These are phyloP conservation scores for Enteromius mattozi DNA, from an alignment of 2,797 vertebrate genomes.

Conservation along the genomic window DNA sequence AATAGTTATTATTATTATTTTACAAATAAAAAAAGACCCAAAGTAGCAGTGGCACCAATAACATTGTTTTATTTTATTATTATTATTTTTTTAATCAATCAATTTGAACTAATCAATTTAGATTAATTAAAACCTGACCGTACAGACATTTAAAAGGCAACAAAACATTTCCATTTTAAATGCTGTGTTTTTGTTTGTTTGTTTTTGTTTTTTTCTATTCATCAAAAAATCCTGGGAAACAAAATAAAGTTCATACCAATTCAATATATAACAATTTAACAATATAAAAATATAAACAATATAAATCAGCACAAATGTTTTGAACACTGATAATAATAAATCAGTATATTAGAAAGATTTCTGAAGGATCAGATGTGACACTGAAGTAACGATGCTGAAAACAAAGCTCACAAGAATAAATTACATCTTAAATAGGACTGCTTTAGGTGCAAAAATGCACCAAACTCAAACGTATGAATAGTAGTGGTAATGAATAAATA, in stretches of 20 bases:
- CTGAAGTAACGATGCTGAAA: not conserved
- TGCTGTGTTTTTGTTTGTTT: not conserved
- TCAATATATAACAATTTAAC: too few species aligned
- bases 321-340: not conserved
- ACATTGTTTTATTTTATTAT: too few species aligned
- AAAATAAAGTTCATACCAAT: too few species aligned
- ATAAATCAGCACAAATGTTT: not conserved
- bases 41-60: too few species aligned
- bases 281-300: too few species aligned
- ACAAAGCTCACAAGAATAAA: not conserved
- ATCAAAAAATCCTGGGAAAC: not conserved
- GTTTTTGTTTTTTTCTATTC: not conserved
- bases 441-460: not conserved
- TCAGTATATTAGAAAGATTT: not conserved
- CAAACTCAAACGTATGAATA: not conserved
- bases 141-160: not conserved
- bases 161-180: not conserved
- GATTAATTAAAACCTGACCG: too few species aligned
- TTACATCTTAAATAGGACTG: not conserved
- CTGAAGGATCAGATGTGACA: not conserved
- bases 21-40: too few species aligned
- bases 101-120: too few species aligned
- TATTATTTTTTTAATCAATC: too few species aligned
- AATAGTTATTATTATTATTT: too few species aligned
- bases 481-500: not conserved